Base-by-base conservation (phyloP, 2,797 vertebrate species). In the Scomberomorus guttatus region DNA sequence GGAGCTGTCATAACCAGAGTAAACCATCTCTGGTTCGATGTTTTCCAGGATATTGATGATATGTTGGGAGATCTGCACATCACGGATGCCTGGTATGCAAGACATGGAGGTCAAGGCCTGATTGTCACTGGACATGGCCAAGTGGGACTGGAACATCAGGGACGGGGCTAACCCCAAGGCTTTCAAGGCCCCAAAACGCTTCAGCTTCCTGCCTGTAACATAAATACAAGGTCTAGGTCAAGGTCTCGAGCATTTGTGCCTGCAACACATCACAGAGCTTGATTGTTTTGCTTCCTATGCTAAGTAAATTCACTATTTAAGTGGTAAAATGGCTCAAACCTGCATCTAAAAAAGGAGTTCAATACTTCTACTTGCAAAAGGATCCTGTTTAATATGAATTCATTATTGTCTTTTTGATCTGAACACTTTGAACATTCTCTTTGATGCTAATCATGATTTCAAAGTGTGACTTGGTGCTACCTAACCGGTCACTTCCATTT, bases 21-120 rank as follows among this genome's bases (percentile, higher is more conserved):
- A 97, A 85, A 98, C 90, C 18, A 94, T 82, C 72, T 99, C 98
- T 0, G 98, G 98, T 83, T 99, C 98, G 29, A 99, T 99, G 92
- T 94, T 97, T 88, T 98, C 96, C 75, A 99, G 90, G 85, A 99
- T 95, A 75, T 52, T 96, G 89, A 97, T 88, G 82, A 99, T 94
- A 71, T 98, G 94, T 5, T 97, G 97, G 52, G 96, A 82, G 79
- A 97, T 91, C 32, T 97, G 97, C 56, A 98, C 79, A 68, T 99
- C 97, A 69, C 95, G 96, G 86, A 90, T 90, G 67, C 95, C 94
- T 44, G 96, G 94, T 82, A 97, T 92, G 81, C 95, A 95, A 25
- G 97, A 90, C 91, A 96, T 91, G 79, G 95, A 90, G 68, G 92
- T 90, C 90, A 98, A 72, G 84, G 94, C 76, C 75, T 95, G 94